phyloP scores from a whole-genome alignment of 2,113 vertebrate species.

The Lasiurus cinereus region DNA sequence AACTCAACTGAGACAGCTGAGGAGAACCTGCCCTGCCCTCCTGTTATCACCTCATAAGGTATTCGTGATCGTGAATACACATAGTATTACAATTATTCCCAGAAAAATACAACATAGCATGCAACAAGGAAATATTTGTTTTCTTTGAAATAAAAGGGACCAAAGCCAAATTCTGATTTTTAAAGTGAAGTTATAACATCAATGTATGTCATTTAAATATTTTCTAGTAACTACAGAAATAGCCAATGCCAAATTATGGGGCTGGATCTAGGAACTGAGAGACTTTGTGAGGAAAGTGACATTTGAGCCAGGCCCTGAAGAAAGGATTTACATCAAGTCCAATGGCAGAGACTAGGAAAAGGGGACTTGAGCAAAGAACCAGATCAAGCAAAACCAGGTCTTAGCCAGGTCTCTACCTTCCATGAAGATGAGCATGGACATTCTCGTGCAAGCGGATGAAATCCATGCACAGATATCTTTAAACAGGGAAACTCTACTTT shows the following conservation, averaged over 20 bases:
- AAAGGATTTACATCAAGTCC: not conserved
- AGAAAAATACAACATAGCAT: not conserved
- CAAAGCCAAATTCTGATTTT: slow-evolving; percentile 70
- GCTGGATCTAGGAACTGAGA: not conserved
- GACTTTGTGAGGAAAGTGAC: not conserved
- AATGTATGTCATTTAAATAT: slow-evolving; percentile 81
- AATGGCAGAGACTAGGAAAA: not conserved
- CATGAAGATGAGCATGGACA: not conserved
- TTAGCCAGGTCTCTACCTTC: not conserved
- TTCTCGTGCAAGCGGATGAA: not conserved
- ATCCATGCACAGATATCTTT: not conserved
- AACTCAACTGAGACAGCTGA: not conserved
- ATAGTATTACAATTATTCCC: not conserved
- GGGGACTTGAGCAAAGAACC: not conserved
- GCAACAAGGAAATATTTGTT: slow-evolving; percentile 51
- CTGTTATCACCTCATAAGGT: not conserved
- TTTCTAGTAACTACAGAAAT: slow-evolving; percentile 81
- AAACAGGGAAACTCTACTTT: slow-evolving; percentile 35
- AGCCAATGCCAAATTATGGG: slow-evolving; percentile 74
- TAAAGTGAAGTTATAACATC: slow-evolving; percentile 80
- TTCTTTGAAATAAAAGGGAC: slow-evolving; percentile 68
- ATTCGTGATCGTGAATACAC: not conserved
- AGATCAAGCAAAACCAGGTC: not conserved
- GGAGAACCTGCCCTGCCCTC: not conserved
- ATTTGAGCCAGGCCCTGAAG: not conserved